These are phyloP conservation scores for Trichomycterus rosablanca DNA, from an alignment of 2,113 vertebrate species.

Conservation along the genomic window DNA sequence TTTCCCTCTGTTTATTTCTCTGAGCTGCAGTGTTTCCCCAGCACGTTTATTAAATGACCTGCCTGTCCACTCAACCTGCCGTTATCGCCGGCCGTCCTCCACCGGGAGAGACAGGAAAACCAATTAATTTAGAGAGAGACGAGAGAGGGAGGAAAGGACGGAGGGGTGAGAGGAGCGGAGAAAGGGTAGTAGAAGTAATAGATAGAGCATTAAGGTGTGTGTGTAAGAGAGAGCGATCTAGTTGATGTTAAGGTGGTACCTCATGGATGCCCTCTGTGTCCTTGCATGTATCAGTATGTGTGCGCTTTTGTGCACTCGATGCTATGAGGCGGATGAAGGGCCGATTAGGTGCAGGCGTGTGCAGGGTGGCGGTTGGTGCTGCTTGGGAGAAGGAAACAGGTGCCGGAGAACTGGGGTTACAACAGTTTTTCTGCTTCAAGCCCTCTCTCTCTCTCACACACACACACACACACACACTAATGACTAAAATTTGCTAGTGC, in stretches of 20 bases:
- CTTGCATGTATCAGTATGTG: conserved; percentile 41
- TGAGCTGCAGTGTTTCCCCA: conserved; percentile 28
- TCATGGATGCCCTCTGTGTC: conserved; percentile 9
- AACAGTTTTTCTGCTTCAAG: conserved; percentile 49
- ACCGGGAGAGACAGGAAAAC: conserved; percentile 55
- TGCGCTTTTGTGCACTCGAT: conserved; percentile 7
- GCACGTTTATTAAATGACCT: conserved; percentile 69
- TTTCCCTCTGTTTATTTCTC: conserved; percentile 2
- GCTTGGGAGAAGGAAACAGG: conserved; percentile 63
- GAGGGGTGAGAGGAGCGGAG: neutral
- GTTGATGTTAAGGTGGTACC: neutral
- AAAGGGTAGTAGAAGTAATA: neutral
- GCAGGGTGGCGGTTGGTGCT: conserved; percentile 50
- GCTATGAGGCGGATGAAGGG: conserved; percentile 5
- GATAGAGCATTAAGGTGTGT: neutral
- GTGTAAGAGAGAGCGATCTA: neutral
- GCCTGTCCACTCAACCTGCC: conserved; percentile 58
- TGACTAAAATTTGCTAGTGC: no score
- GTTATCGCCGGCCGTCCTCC: conserved; percentile 56
- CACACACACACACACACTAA: no score
- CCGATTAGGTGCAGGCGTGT: conserved; percentile 54
- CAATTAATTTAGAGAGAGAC: conserved; percentile 50
- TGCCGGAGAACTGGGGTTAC: conserved; percentile 65
- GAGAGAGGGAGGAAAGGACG: neutral
- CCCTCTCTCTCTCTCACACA: conserved; percentile 21